A percentile compares a stretch with the other conserved stretches of the same genome.
phyloP scores from a whole-genome alignment of 2,113 vertebrate species.

The Hippocampus mohnikei region DNA sequence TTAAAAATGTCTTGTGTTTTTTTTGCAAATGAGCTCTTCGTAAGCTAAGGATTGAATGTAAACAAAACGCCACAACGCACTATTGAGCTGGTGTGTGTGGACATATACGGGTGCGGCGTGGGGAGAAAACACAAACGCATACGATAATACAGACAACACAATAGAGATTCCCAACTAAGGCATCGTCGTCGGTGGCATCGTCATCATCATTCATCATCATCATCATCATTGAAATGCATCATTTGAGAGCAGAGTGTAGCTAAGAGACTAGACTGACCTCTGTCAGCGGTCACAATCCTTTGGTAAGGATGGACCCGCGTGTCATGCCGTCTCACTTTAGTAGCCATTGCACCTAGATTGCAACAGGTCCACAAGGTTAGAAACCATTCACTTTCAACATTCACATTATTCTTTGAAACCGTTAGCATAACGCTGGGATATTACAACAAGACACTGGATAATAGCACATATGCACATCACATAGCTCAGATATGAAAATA shows the following conservation, averaged over 20 bases:
- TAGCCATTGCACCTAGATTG: constrained; percentile 83
- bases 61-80: constrained; percentile 69
- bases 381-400: constrained; percentile 68
- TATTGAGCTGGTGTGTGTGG: constrained; percentile 61
- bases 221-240: constrained; percentile 59
- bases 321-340: constrained; percentile 85
- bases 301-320: constrained; percentile 85
- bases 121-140: constrained; percentile 28
- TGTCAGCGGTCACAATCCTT: constrained; percentile 86
- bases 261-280: constrained; percentile 81
- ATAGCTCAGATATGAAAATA: constrained; percentile 49
- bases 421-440: constrained; percentile 53
- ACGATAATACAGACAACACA: constrained; percentile 47
- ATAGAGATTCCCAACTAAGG: constrained; percentile 60
- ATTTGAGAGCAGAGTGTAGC: constrained; percentile 65
- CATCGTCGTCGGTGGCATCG: constrained; percentile 31
- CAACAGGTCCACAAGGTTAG: constrained; percentile 82
- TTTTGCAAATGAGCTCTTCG: constrained; percentile 2
- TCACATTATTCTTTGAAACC: constrained; percentile 59
- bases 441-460: constrained; percentile 57
- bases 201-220: constrained; percentile 11
- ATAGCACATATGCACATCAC: constrained; percentile 57
- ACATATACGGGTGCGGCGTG: constrained; percentile 20
- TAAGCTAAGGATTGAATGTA: constrained; percentile 61
- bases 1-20: neutral